Evolutionary conservation across 2,888 invertebrate genomes (phyloP).

Genomic region (Lobophora halterata): DNA sequence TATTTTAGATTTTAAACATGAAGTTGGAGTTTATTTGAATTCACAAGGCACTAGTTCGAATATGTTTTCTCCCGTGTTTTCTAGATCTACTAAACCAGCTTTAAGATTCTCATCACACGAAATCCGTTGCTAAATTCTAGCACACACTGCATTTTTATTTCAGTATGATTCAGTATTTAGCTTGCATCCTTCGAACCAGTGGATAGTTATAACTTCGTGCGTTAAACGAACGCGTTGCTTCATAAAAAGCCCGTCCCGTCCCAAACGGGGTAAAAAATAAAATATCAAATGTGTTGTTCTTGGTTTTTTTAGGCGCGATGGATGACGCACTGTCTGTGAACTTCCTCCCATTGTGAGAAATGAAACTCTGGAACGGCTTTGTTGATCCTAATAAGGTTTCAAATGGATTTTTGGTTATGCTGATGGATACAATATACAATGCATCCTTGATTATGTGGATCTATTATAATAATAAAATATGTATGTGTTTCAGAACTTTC

Average conservation of each 20-base stretch:
- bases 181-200: too few relatives aligned
- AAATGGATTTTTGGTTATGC: slow-evolving; percentile 20
- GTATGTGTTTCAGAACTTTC: too few relatives aligned
- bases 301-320: slow-evolving; percentile 52
- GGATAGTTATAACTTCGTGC: too few relatives aligned
- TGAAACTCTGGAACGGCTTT: slow-evolving; percentile 34
- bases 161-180: slow-evolving; percentile 21
- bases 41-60: too few relatives aligned
- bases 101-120: slow-evolving; percentile 7
- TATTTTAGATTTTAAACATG: too few relatives aligned
- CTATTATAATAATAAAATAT: too few relatives aligned
- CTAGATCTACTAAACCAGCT: neutral
- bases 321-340: slow-evolving; percentile 75
- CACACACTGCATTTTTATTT: slow-evolving; percentile 10
- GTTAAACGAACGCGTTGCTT: slow-evolving; percentile 42
- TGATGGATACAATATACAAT: slow-evolving; percentile 20
- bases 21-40: too few relatives aligned
- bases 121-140: slow-evolving; percentile 18
- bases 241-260: slow-evolving; percentile 41
- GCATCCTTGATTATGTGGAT: slow-evolving; percentile 14
- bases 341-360: slow-evolving; percentile 78
- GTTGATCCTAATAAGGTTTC: slow-evolving; percentile 29
- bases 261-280: slow-evolving; percentile 47
- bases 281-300: slow-evolving; percentile 47
- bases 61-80: too few relatives aligned